Percentiles rank a stretch among this genome's conserved stretches.
Conservation (phyloP, 2,113 vertebrate genomes). For the Gallinago undulata region DNA sequence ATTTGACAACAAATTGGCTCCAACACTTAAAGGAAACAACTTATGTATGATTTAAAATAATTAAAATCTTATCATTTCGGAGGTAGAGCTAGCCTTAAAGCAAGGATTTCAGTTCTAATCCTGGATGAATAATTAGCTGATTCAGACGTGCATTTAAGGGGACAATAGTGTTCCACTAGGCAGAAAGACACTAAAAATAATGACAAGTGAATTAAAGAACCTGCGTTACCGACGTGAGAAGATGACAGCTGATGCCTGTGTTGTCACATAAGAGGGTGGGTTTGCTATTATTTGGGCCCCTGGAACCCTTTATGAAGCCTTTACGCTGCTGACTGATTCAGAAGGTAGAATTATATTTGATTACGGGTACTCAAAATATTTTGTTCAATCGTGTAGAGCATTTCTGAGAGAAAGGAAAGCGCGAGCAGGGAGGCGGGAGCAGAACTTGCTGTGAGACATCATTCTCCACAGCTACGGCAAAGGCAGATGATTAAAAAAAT, state of each 20-base stretch:
- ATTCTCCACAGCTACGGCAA: conserved; percentile 26
- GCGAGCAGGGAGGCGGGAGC: background rate
- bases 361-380: conserved; percentile 63
- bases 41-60: conserved; percentile 45
- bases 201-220: conserved; percentile 69
- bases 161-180: conserved; percentile 46
- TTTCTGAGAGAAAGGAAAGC: background rate
- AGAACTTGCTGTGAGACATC: conserved; percentile 26
- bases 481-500: conserved; percentile 18
- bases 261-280: conserved; percentile 53
- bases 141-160: conserved; percentile 50
- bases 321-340: conserved; percentile 22
- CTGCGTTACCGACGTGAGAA: background rate
- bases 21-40: background rate
- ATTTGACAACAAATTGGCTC: background rate
- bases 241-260: conserved; percentile 51
- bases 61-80: conserved; percentile 21
- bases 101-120: conserved; percentile 52
- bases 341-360: conserved; percentile 32
- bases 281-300: conserved; percentile 50
- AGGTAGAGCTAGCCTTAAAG: conserved; percentile 15
- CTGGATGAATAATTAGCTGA: conserved; percentile 60
- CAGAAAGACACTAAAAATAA: conserved; percentile 62
- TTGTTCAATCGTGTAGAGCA: conserved; percentile 8
- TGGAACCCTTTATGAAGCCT: conserved; percentile 34